Evolutionary conservation across 2,797 vertebrate species (phyloP), one percentile per base, ranked within the genome.

Genomic region (Mycteria americana): DNA sequence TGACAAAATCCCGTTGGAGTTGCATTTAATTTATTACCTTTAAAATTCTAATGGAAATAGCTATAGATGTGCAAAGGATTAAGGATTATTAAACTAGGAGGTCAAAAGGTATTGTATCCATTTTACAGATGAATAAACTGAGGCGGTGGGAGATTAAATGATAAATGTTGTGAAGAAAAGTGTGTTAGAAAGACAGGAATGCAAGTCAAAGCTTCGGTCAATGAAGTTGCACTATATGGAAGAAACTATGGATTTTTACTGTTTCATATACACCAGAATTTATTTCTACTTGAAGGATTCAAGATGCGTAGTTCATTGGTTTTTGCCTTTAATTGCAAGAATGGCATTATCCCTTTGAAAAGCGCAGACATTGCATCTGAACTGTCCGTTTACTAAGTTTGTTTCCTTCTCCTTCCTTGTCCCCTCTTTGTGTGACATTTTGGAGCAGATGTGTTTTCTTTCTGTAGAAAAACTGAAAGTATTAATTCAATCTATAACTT

Each of bases 1-100:
- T 92, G 89, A 76, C 76, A 87, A 95, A 95, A 94, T 92, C 91
- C 73, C 87, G 6, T n/a, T 88, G 95, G 85, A 94, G 83, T 86
- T 94, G 85, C 92, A 84, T 89, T 96, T 95, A 95, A 92, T 96
- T 93, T 93, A 91, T 96, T 89, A 64, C 54, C 91, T 95, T 94
- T 90, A 89, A 93, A 95, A 92, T 92, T 95, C 54, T 63, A 93
- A 88, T 88, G 76, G 85, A 94, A 85, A 88, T 93, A 83, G 54
- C 87, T 93, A 69, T 81, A 78, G 76, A 84, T 30, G 33, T 84
- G 78, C 43, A 18, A 72, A 91, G 72, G 53, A 95, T 94, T 93
- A 81, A 94, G 72, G 62, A 81, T 87, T 94, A 83, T 65, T 85
- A 88, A 88, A 72, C 48, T 41, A 56, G 41, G 82, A 92, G 85